Base-by-base conservation (phyloP, 1,140 invertebrate genomes). In the Lutraria rhynchaena region DNA sequence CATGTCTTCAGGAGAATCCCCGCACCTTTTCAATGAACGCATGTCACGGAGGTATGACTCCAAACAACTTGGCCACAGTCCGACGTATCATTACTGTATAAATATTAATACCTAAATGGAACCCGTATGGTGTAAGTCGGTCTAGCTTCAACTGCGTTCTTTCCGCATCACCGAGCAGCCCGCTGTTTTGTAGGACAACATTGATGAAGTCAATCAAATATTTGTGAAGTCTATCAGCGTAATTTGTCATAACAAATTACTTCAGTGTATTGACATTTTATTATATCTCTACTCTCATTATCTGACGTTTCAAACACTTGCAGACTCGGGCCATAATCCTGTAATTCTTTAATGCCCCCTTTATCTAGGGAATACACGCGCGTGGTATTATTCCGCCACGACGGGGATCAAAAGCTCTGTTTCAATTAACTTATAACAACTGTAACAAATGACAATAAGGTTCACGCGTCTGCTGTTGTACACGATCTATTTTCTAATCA, bases 201-300 rank as follows among this genome's bases (percentile, higher is more conserved):
- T 27, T 37, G 29, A 27, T 46, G 53, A 58, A 80, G 76, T 80
- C 76, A 70, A 80, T 80, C 76, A 80, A 80, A 80, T 80, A 80
- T 80, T 80, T 80, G 76, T 67, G 53, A 60, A 44, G 76, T 70
- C 63, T 80, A 80, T 80, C 76, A 80, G 46, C 53, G 76, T 80
- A 80, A 80, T 80, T 80, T 80, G 76, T 80, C 46, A 70, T 80
- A 80, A 80, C 76, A 80, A 80, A 80, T 80, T 69, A 80, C 76
- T 55, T 69, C 76, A 41, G 65, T 69, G 76, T 70, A 70, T 70
- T 80, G 76, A 80, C 76, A 80, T 80, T 80, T 80, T 69, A 80
- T 80, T 57, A 51, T 58, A 46, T 33, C 51, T 44, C 24, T 33
- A 27, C 29, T 57, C 76, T 80, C 76, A 80, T 80, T 80, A 80